phyloP scores from a whole-genome alignment of 2,113 vertebrate genomes.

The Colius striatus region DNA sequence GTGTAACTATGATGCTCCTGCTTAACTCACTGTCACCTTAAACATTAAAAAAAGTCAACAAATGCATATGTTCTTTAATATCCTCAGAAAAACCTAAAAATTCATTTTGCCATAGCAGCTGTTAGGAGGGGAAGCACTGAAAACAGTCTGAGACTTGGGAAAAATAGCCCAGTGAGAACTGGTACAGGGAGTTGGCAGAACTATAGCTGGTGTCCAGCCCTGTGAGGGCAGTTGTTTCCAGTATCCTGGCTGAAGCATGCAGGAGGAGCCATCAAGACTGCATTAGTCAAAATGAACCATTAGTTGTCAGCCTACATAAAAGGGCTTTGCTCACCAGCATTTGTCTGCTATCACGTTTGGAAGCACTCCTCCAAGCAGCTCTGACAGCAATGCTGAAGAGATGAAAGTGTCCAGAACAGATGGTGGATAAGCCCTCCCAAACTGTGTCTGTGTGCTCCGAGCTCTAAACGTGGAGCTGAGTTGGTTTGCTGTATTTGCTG shows the following conservation, averaged over 20 bases:
- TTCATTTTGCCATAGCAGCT: not conserved
- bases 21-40: not conserved
- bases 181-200: rapidly evolving
- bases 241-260: not conserved
- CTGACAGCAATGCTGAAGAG: not conserved
- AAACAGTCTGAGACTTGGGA: not conserved
- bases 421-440: not conserved
- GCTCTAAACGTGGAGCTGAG: not conserved
- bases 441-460: not conserved
- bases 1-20: not conserved
- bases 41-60: not conserved
- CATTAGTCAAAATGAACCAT: not conserved
- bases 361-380: not conserved
- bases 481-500: not conserved
- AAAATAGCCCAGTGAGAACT: not conserved
- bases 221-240: not conserved
- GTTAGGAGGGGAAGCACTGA: not conserved
- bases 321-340: not conserved
- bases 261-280: not conserved
- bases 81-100: not conserved
- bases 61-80: not conserved
- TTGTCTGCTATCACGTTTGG: not conserved
- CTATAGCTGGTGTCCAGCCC: not conserved
- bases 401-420: not conserved
- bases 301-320: not conserved